These are phyloP conservation scores for Gadus chalcogrammus DNA, from an alignment of 2,113 vertebrate genomes.

Conservation along the genomic window DNA sequence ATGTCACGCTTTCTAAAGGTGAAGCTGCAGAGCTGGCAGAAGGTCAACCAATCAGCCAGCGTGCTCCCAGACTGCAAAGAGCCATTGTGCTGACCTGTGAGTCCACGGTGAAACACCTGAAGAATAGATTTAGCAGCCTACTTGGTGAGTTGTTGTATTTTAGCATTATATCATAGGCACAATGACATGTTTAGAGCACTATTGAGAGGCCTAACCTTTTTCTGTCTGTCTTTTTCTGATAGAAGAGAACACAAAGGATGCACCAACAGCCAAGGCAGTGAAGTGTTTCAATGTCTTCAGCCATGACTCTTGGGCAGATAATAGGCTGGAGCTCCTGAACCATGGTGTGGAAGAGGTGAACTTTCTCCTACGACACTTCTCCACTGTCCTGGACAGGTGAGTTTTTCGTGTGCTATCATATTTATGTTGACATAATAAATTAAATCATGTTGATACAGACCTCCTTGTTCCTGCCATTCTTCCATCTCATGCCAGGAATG, in stretches of 20 bases:
- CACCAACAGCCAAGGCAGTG: constrained; percentile 8
- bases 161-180: constrained; percentile 6
- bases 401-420: too few relatives aligned
- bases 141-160: constrained; percentile 3
- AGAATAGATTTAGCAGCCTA: constrained; percentile 7
- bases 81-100: constrained; percentile 4
- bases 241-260: constrained; percentile 8
- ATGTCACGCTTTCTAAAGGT: neutral
- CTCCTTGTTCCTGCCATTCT: too few relatives aligned
- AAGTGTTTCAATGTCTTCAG: too few relatives aligned
- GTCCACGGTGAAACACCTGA: constrained; percentile 7
- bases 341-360: too few relatives aligned
- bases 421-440: too few relatives aligned
- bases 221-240: constrained; percentile 5
- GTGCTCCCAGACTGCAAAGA: constrained; percentile 2
- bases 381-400: too few relatives aligned
- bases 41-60: neutral
- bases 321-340: too few relatives aligned
- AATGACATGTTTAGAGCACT: constrained; percentile 7
- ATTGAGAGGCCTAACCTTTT: constrained; percentile 9
- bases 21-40: constrained; percentile 5
- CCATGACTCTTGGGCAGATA: too few relatives aligned
- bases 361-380: too few relatives aligned
- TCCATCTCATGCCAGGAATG: constrained; percentile 9
- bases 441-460: too few relatives aligned